Percentiles rank a stretch among this genome's conserved stretches.
phyloP scores from a whole-genome alignment of 2,113 vertebrate genomes.

The Ceratotherium simum region DNA sequence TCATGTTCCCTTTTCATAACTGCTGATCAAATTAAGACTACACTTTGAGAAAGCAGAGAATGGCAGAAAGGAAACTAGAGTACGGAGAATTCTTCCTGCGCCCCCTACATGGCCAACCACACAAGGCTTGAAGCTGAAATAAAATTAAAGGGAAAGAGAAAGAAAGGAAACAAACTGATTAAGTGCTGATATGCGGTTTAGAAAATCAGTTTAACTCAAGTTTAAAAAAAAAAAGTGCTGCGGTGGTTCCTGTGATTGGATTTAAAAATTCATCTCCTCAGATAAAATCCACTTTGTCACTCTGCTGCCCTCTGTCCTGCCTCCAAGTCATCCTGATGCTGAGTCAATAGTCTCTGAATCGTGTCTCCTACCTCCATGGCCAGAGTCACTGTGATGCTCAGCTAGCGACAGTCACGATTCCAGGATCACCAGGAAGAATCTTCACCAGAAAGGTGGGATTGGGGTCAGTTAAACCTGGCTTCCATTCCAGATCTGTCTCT shows the following conservation, averaged over 20 bases:
- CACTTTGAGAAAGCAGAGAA: constrained; percentile 59
- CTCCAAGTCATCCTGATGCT: neutral
- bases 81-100: neutral
- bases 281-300: constrained; percentile 48
- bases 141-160: constrained; percentile 66
- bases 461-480: neutral
- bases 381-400: neutral
- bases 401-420: neutral
- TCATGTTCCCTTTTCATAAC: constrained; percentile 80
- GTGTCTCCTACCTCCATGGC: neutral
- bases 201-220: constrained; percentile 69
- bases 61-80: constrained; percentile 56
- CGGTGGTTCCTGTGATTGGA: constrained; percentile 53
- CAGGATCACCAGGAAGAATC: neutral
- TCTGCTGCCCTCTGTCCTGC: neutral
- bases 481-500: neutral
- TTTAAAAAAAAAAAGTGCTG: constrained; percentile 8
- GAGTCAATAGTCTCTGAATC: neutral
- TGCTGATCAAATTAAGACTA: constrained; percentile 80
- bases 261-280: constrained; percentile 73
- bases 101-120: neutral
- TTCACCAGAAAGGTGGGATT: neutral
- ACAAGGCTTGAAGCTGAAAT: constrained; percentile 56
- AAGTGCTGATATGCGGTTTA: constrained; percentile 63
- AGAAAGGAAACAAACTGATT: constrained; percentile 65